Percentiles rank a stretch among this genome's conserved stretches.
Conservation (phyloP, 2,888 invertebrate species). For the Gandaritis pyraliata region DNA sequence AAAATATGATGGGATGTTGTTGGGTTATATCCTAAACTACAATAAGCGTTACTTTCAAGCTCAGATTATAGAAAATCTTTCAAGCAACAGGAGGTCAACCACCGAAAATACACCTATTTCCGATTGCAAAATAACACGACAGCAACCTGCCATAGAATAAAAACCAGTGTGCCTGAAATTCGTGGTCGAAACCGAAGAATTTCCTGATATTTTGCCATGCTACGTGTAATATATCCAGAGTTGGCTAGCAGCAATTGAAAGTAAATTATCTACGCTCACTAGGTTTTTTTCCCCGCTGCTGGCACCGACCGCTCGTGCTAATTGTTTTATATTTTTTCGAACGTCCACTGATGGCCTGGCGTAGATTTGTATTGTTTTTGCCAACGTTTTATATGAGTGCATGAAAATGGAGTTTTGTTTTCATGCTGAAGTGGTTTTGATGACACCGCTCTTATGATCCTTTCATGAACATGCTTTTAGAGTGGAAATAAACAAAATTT, state of each 20-base stretch:
- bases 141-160: conserved; percentile 11
- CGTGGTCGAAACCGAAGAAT: conserved; percentile 28
- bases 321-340: conserved; percentile 42
- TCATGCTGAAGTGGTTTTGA: conserved; percentile 22
- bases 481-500: no score
- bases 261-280: conserved; percentile 64
- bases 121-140: not conserved
- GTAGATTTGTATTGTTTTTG: conserved; percentile 63
- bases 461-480: not conserved
- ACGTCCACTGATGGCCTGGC: conserved; percentile 45
- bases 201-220: conserved; percentile 37
- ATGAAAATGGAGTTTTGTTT: conserved; percentile 26
- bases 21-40: no score
- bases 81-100: not conserved
- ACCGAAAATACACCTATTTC: not conserved
- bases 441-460: conserved; percentile 10
- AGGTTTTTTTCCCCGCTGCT: conserved; percentile 53
- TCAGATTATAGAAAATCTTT: no score
- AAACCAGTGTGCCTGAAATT: conserved; percentile 13
- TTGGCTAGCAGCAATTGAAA: conserved; percentile 63
- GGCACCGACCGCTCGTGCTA: conserved; percentile 37
- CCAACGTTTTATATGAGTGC: conserved; percentile 23
- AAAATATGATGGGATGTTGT: no score
- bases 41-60: no score
- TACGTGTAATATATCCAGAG: conserved; percentile 56